Conservation (phyloP, 2,797 vertebrate genomes). For the Oreonectes daqikongensis region DNA sequence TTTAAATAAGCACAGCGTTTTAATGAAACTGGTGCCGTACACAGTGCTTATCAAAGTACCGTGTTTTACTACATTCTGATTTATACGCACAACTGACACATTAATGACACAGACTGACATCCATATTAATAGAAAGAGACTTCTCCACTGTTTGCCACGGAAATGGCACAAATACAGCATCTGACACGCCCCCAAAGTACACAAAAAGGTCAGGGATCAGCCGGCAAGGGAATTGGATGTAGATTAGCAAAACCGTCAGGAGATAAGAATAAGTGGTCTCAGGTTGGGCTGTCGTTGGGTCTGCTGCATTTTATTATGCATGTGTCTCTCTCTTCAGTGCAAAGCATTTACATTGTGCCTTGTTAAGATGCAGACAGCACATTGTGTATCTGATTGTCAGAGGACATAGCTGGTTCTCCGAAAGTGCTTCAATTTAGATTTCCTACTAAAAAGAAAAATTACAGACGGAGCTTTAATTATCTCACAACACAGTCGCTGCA, state of each 20-base stretch:
- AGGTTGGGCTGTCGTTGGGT: background rate
- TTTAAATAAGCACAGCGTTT: too few species aligned
- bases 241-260: constrained; percentile 44
- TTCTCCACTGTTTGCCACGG: background rate
- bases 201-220: constrained; percentile 27
- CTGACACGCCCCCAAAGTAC: background rate
- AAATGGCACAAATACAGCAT: constrained; percentile 2
- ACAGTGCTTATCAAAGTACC: constrained; percentile 44
- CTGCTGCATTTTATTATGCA: background rate
- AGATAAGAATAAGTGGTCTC: constrained; percentile 20
- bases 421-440: background rate
- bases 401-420: background rate
- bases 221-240: constrained; percentile 21
- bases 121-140: constrained; percentile 24
- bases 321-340: background rate
- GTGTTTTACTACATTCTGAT: constrained; percentile 55
- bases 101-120: constrained; percentile 47
- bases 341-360: background rate
- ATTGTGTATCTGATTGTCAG: background rate
- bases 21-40: constrained; percentile 50
- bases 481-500: background rate
- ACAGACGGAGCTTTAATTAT: background rate
- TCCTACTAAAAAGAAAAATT: background rate
- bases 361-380: background rate
- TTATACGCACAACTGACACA: constrained; percentile 51